These are phyloP conservation scores for Carcharodon carcharias DNA, from an alignment of 2,797 vertebrate species.

Conservation along the genomic window DNA sequence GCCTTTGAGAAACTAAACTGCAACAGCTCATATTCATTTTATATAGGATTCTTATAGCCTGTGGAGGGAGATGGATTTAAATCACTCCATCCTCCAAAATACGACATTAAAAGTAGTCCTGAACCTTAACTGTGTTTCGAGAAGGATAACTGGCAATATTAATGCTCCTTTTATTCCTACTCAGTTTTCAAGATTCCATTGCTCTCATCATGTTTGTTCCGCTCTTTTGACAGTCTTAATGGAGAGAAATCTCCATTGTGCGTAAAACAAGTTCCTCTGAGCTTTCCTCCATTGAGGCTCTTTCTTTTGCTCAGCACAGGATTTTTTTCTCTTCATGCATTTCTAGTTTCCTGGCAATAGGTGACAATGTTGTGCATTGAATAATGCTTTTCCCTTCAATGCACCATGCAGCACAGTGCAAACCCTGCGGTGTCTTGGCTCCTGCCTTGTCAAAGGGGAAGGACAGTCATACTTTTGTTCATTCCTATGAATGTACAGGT, in stretches of 20 bases:
- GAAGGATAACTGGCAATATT: not conserved
- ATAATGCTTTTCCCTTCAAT: not conserved
- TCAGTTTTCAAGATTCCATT: not conserved
- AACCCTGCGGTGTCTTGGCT: not conserved
- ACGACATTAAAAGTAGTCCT: not conserved
- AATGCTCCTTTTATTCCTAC: not conserved
- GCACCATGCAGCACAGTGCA: not conserved
- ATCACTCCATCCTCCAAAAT: not conserved
- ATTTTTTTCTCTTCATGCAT: not conserved
- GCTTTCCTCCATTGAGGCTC: not conserved
- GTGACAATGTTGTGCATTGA: not conserved
- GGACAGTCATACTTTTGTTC: not conserved
- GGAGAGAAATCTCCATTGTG: not conserved
- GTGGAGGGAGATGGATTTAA: not conserved
- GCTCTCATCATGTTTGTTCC: not conserved
- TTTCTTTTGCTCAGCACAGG: not conserved
- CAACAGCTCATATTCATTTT: not conserved
- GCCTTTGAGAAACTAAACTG: not conserved
- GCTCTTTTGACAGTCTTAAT: not conserved
- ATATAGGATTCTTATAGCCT: not conserved
- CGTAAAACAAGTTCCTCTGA: not conserved
- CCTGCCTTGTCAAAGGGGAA: not conserved
- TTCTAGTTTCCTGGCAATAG: not conserved
- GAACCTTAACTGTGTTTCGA: not conserved
- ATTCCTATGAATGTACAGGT: not conserved